These are phyloP conservation scores for Trichogramma evanescens DNA, from an alignment of 2,888 invertebrate genomes.

Conservation along the genomic window DNA sequence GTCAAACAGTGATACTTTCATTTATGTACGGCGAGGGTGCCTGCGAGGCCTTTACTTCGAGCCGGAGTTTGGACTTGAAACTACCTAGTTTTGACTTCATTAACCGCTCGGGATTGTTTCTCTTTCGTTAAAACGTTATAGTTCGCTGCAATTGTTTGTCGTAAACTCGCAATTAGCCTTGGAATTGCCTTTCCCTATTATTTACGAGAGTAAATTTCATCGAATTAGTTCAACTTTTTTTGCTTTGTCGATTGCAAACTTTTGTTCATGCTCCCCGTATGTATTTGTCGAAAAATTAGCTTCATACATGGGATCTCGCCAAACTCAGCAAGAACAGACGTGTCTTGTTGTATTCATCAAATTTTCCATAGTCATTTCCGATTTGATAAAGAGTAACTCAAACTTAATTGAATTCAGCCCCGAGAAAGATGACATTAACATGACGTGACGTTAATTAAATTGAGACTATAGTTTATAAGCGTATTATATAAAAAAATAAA, in stretches of 20 bases:
- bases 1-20: slow-evolving; percentile 10
- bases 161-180: too few relatives aligned
- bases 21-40: background rate
- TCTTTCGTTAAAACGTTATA: too few relatives aligned
- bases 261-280: too few relatives aligned
- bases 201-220: too few relatives aligned
- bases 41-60: background rate
- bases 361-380: slow-evolving; percentile 17
- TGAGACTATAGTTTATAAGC: slow-evolving; percentile 8
- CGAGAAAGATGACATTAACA: slow-evolving; percentile 12
- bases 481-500: background rate
- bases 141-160: too few relatives aligned
- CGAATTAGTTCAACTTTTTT: too few relatives aligned
- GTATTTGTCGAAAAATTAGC: too few relatives aligned
- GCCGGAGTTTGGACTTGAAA: background rate
- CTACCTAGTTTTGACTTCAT: slow-evolving; percentile 13
- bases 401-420: slow-evolving; percentile 19
- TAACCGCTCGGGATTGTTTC: background rate
- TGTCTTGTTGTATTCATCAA: background rate
- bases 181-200: too few relatives aligned
- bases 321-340: too few relatives aligned
- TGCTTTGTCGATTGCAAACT: too few relatives aligned
- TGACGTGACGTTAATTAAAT: slow-evolving; percentile 20
- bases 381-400: slow-evolving; percentile 6
- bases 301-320: too few relatives aligned